Evolutionary conservation across 2,888 invertebrate genomes (phyloP).

Genomic region (Omphaloscelis lunosa): DNA sequence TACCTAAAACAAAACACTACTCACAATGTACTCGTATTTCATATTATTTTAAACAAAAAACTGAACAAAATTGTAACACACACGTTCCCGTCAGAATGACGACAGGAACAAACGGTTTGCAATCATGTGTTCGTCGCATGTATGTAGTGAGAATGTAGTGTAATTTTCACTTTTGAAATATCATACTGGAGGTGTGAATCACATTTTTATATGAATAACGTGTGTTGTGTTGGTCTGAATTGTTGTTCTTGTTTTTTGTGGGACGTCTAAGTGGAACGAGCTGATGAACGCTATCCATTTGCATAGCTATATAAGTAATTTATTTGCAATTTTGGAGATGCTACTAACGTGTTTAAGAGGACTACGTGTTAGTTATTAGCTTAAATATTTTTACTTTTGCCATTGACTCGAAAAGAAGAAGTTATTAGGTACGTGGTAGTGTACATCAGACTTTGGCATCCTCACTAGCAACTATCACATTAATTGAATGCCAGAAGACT

Average conservation of each 20-base stretch:
- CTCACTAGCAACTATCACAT: not conserved
- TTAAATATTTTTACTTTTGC: no score
- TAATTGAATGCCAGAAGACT: not conserved
- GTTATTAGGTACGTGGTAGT: not conserved
- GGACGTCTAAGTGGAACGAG: not conserved
- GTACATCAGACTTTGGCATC: not conserved
- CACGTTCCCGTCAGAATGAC: constrained; percentile 31
- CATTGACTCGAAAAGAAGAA: no score
- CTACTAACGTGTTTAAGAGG: not conserved
- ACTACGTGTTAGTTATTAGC: not conserved
- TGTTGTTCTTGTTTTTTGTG: constrained; percentile 18
- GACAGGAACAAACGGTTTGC: constrained; percentile 52
- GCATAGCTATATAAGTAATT: not conserved
- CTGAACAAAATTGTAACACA: constrained; percentile 18
- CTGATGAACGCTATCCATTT: not conserved
- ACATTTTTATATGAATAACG: constrained; percentile 35
- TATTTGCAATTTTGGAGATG: not conserved
- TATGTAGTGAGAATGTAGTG: constrained; percentile 21
- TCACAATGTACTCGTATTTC: not conserved
- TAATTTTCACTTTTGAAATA: constrained; percentile 54
- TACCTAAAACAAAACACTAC: constrained; percentile 24
- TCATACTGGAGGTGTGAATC: constrained; percentile 16
- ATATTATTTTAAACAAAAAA: constrained; percentile 22
- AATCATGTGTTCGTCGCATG: constrained; percentile 36
- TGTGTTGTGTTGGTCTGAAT: constrained; percentile 10